Percentiles rank a stretch among this genome's conserved stretches.
Evolutionary conservation across 2,113 vertebrate genomes (phyloP).

Genomic region (Callospermophilus lateralis): DNA sequence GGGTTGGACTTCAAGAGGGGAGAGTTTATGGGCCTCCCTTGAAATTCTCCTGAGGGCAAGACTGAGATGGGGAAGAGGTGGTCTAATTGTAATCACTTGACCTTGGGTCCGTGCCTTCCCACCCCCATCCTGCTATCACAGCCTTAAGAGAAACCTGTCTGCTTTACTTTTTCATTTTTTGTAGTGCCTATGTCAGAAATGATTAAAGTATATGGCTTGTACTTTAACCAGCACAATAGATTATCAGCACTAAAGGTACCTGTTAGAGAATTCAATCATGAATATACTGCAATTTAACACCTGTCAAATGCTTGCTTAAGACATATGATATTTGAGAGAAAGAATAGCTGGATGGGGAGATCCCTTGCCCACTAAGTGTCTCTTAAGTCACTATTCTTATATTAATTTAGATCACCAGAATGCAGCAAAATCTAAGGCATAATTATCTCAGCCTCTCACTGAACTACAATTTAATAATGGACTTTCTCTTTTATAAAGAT

Average conservation of each 20-base stretch:
- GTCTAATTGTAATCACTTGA: background rate
- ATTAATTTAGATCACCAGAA: slow-evolving; percentile 33
- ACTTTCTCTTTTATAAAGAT: slow-evolving; percentile 46
- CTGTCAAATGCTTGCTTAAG: slow-evolving; percentile 53
- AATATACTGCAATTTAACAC: slow-evolving; percentile 56
- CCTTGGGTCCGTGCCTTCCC: background rate
- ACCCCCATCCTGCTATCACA: background rate
- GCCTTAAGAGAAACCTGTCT: background rate
- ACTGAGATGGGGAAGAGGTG: background rate
- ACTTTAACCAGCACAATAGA: slow-evolving; percentile 57
- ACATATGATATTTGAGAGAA: background rate
- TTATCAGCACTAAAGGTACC: slow-evolving; percentile 26
- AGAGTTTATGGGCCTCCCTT: background rate
- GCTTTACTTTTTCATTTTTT: slow-evolving; percentile 35
- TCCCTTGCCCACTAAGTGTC: background rate
- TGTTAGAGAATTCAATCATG: slow-evolving; percentile 52
- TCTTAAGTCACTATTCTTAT: slow-evolving; percentile 7
- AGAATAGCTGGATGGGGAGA: background rate
- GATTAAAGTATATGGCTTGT: background rate
- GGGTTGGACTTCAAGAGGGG: accelerated
- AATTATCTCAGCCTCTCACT: slow-evolving; percentile 14
- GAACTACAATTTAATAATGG: slow-evolving; percentile 31
- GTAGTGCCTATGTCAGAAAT: slow-evolving; percentile 24
- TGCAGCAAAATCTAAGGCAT: background rate
- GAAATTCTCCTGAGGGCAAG: background rate